Percentiles rank a stretch among this genome's conserved stretches.
Conservation (phyloP, 2,888 invertebrate genomes). For the Mythimna pallens region DNA sequence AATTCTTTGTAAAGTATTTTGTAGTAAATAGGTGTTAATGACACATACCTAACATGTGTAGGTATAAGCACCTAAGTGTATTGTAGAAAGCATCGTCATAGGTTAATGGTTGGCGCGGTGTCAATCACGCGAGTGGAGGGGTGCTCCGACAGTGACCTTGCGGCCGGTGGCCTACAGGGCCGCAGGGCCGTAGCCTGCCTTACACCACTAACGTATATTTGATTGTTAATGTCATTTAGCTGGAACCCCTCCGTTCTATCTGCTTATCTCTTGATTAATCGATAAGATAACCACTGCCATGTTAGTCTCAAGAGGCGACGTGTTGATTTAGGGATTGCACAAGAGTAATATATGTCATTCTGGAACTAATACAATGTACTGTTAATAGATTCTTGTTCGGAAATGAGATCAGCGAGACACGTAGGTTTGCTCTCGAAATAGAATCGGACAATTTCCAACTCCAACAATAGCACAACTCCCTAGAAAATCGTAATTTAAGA, state of each 20-base stretch:
- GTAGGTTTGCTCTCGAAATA: constrained; percentile 31
- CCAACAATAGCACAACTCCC: background rate
- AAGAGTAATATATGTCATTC: constrained; percentile 12
- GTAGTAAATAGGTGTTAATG: constrained; percentile 36
- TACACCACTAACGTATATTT: constrained; percentile 66
- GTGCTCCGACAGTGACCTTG: constrained; percentile 80
- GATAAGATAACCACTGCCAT: constrained; percentile 40
- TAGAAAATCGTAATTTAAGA: background rate
- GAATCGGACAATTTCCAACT: constrained; percentile 33
- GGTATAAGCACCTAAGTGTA: constrained; percentile 59
- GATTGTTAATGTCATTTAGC: constrained; percentile 60
- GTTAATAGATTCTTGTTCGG: constrained; percentile 2
- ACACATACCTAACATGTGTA: constrained; percentile 33
- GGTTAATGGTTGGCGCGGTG: constrained; percentile 68
- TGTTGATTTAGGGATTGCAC: constrained; percentile 23
- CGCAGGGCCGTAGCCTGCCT: constrained; percentile 50
- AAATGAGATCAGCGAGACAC: constrained; percentile 30
- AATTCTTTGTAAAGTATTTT: constrained; percentile 30
- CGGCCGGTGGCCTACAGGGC: constrained; percentile 52
- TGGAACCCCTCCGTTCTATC: constrained; percentile 32
- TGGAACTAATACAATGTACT: constrained; percentile 30
- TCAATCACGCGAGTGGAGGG: constrained; percentile 73
- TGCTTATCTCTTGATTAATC: constrained; percentile 57
- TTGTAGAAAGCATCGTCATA: constrained; percentile 67
- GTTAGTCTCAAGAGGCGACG: constrained; percentile 26